A percentile compares a stretch with the other conserved stretches of the same genome.
phyloP scores from a whole-genome alignment of 2,113 vertebrate genomes.

The Xyliphius kryptos region DNA sequence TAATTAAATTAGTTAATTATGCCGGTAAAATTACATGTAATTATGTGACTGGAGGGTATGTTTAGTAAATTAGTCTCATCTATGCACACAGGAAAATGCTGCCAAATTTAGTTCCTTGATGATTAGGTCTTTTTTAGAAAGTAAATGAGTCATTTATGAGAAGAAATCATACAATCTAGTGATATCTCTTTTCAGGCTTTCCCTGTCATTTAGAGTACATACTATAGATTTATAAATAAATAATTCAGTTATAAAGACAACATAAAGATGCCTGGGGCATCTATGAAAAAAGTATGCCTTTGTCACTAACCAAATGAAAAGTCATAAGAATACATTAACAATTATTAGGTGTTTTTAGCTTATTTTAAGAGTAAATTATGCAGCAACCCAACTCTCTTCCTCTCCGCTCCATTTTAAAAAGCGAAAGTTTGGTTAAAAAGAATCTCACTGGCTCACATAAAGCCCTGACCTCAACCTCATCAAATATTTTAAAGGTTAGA shows the following conservation, averaged over 20 bases:
- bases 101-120: conserved; percentile 99
- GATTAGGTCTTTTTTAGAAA: conserved; percentile 83
- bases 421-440: too few relatives aligned
- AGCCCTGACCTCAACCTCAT: too few relatives aligned
- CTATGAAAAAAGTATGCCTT: too few relatives aligned
- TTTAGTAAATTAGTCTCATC: conserved; percentile 99
- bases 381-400: too few relatives aligned
- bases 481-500: too few relatives aligned
- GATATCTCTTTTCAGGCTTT: conserved; percentile 42
- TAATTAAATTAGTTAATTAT: conserved; percentile 99
- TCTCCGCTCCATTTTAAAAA: too few relatives aligned
- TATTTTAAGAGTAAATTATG: too few relatives aligned
- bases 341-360: too few relatives aligned
- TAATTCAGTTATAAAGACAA: neutral
- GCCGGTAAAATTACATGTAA: conserved; percentile 99
- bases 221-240: conserved; percentile 1
- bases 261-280: neutral
- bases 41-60: conserved; percentile 99
- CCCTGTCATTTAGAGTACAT: conserved; percentile 16
- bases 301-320: too few relatives aligned
- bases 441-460: too few relatives aligned
- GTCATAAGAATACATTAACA: too few relatives aligned
- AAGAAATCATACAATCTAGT: conserved; percentile 74
- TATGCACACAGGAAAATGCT: conserved; percentile 97
- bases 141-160: conserved; percentile 89